Evolutionary conservation across 2,888 invertebrate genomes (phyloP), one percentile per base, ranked within the genome.

Genomic region (Campoplex capitator): DNA sequence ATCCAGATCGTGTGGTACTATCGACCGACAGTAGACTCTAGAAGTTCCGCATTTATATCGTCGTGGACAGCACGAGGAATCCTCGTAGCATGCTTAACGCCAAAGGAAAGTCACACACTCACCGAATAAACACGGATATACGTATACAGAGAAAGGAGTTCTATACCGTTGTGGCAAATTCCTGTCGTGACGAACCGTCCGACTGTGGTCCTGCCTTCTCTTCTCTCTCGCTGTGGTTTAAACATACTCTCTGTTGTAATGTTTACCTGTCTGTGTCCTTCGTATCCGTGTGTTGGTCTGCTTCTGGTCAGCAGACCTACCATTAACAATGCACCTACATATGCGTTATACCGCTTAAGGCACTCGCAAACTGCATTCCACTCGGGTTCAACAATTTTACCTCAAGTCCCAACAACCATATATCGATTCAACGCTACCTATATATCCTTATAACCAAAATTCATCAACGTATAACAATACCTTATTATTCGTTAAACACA

Each of bases 251-350:
- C 54, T n/a, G 51, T 16, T 16, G 11, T 51, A 73, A 73, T 18
- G 18, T 35, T 35, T 35, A 54, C 48, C 51, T 51, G n/a, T 65
- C 13, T 48, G 9, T 65, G 6, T 56, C 38, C 6, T 6, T 3
- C 58, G 76, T 71, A 51, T 35, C 48, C 56, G 67, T 32, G 54
- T 80, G 76, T 73, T 74, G 13, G 77, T 28, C 78, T 70, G 87
- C 87, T 85, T 83, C 87, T 87, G 84, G 74, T 83, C 83, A 75
- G 73, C 83, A 86, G 82, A 87, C 82, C 89, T 88, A 84, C 87
- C 88, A 91, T 91, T 91, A 91, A 91, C 89, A 89, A 91, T 91
- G 89, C 88, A 89, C 89, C 90, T 89, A 89, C 88, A 88, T 90
- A 87, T 89, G 89, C 91, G 90, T 84, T 83, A 77, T 88, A 84